A percentile compares a stretch with the other conserved stretches of the same genome.
These are phyloP conservation scores for Fundulus diaphanus DNA, from an alignment of 2,797 vertebrate species.

Conservation along the genomic window DNA sequence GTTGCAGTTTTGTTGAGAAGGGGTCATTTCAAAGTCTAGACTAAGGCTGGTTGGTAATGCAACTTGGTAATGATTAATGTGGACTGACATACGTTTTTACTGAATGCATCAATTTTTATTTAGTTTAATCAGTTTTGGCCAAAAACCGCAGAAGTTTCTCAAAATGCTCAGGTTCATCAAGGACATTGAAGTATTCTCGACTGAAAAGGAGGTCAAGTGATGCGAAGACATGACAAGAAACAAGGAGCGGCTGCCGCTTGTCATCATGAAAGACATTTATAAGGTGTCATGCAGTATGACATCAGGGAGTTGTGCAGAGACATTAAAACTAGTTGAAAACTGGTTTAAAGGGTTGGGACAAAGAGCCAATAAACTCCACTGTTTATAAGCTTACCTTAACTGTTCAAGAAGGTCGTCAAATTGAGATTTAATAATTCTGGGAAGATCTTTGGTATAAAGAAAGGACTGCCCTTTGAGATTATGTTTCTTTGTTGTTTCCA, in stretches of 20 bases:
- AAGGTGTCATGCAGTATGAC: neutral
- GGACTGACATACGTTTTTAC: constrained; percentile 1
- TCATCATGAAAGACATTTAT: neutral
- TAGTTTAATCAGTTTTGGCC: neutral
- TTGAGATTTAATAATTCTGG: neutral
- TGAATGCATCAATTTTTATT: neutral
- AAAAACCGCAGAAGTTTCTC: neutral
- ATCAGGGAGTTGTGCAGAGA: neutral
- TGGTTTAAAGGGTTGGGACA: neutral
- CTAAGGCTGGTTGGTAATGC: neutral
- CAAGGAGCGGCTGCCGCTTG: neutral
- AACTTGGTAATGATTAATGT: neutral
- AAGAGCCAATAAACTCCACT: neutral
- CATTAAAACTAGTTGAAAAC: neutral
- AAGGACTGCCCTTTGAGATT: neutral
- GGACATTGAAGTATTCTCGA: neutral
- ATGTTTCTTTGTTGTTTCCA: neutral
- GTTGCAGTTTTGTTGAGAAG: neutral
- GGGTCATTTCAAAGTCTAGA: neutral
- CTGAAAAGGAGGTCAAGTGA: constrained; percentile 6
- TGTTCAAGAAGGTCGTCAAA: neutral
- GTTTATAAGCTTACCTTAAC: neutral
- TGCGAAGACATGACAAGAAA: neutral
- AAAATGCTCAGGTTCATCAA: neutral
- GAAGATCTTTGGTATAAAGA: neutral